phyloP scores from a whole-genome alignment of 1,140 invertebrate genomes.

The Lucilia cuprina region DNA sequence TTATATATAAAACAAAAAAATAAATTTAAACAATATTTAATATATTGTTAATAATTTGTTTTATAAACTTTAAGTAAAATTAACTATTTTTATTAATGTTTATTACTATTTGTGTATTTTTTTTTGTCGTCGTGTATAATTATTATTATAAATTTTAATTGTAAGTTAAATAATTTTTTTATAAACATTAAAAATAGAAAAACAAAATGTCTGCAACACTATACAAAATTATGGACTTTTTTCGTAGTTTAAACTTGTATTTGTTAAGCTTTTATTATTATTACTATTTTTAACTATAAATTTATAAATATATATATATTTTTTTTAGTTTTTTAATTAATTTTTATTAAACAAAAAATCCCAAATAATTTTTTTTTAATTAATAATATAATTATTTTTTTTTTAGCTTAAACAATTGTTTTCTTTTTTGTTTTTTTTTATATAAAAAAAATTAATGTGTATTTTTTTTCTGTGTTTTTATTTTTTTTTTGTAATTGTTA shows the following conservation, averaged over 20 bases:
- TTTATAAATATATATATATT: neutral
- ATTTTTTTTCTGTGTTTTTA: slow-evolving; percentile 32
- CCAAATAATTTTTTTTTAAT: slow-evolving; percentile 28
- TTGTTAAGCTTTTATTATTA: slow-evolving; percentile 12
- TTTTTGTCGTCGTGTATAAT: slow-evolving; percentile 4
- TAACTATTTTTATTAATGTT: slow-evolving; percentile 18
- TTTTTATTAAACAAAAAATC: slow-evolving; percentile 6
- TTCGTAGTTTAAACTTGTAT: slow-evolving; percentile 22
- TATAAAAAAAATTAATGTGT: slow-evolving; percentile 1
- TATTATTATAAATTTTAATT: neutral
- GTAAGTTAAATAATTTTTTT: slow-evolving; percentile 10
- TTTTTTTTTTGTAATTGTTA: slow-evolving; percentile 19
- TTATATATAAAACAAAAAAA: neutral
- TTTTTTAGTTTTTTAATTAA: neutral
- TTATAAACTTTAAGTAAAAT: neutral
- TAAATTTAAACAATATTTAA: neutral
- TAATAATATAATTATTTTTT: slow-evolving; percentile 2
- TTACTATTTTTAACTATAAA: neutral
- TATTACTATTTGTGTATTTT: neutral
- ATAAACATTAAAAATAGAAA: neutral
- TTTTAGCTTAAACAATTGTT: slow-evolving; percentile 24
- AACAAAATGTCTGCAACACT: neutral
- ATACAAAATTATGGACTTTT: slow-evolving; percentile 32
- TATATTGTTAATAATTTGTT: neutral
- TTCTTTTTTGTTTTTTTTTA: neutral